phyloP scores from a whole-genome alignment of 2,888 invertebrate species.

The Caenorhabditis doughertyi region DNA sequence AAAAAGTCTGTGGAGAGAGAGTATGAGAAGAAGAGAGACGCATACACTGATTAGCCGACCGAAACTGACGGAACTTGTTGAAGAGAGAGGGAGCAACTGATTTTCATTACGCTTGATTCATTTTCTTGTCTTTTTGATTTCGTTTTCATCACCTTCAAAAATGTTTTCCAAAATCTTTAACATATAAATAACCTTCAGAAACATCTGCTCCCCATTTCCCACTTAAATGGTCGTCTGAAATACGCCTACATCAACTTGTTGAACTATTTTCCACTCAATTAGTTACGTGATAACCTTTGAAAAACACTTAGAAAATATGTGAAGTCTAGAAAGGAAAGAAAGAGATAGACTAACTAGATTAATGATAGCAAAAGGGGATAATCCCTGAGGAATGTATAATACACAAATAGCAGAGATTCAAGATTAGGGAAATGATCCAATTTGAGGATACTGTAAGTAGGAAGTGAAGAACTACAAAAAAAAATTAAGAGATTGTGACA shows the following conservation, averaged over 20 bases:
- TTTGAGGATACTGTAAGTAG: neutral
- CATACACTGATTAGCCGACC: constrained; percentile 20
- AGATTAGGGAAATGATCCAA: neutral
- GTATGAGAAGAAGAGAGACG: constrained; percentile 20
- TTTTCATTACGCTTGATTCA: constrained; percentile 4
- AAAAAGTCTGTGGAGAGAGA: constrained; percentile 28
- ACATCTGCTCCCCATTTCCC: neutral
- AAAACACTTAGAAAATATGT: neutral
- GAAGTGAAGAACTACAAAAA: neutral
- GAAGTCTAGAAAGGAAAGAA: neutral
- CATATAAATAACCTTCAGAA: neutral
- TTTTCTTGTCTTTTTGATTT: neutral
- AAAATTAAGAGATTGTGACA: too few species aligned
- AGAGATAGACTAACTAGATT: neutral
- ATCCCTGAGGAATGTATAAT: neutral
- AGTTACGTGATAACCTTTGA: neutral
- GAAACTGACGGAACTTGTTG: constrained; percentile 8
- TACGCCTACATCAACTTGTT: neutral
- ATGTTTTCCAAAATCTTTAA: neutral
- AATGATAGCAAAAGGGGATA: neutral
- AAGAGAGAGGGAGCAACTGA: neutral
- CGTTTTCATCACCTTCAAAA: neutral
- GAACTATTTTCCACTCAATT: neutral
- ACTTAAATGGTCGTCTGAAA: neutral
- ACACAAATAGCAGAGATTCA: neutral